phyloP scores from a whole-genome alignment of 2,797 vertebrate genomes.

The Choloepus didactylus region DNA sequence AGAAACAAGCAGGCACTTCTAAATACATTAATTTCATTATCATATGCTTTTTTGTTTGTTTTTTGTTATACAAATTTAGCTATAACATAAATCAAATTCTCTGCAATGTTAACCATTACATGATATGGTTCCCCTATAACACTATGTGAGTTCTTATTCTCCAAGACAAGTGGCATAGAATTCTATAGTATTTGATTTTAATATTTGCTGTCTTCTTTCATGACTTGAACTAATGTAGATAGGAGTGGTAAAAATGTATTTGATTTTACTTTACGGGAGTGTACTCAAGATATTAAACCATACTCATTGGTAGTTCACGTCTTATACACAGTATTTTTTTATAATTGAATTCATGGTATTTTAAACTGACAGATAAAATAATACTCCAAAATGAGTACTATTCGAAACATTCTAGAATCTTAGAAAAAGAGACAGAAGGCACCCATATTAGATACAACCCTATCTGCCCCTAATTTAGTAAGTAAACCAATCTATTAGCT shows the following conservation, averaged over 20 bases:
- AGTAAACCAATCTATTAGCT: neutral
- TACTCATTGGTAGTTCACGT: neutral
- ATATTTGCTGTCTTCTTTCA: neutral
- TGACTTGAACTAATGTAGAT: neutral
- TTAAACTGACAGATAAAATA: slow-evolving; percentile 53
- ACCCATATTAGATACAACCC: neutral
- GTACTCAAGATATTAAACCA: slow-evolving; percentile 44
- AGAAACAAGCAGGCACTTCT: slow-evolving; percentile 31
- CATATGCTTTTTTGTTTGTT: neutral
- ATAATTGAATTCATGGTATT: neutral
- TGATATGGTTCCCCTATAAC: slow-evolving; percentile 7
- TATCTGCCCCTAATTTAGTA: slow-evolving; percentile 14
- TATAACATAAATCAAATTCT: neutral
- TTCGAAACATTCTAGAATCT: slow-evolving; percentile 57
- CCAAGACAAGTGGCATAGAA: neutral
- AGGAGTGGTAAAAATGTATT: neutral
- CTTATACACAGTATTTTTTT: slow-evolving; percentile 9
- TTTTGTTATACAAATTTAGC: neutral
- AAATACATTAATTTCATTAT: neutral
- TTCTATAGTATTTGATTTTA: neutral
- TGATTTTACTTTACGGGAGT: slow-evolving; percentile 28
- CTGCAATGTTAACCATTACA: neutral
- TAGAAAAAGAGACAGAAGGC: neutral
- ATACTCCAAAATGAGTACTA: slow-evolving; percentile 26
- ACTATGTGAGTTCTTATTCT: slow-evolving; percentile 43